Base-by-base conservation (phyloP, 2,113 vertebrate species). In the Epinephelus fuscoguttatus region DNA sequence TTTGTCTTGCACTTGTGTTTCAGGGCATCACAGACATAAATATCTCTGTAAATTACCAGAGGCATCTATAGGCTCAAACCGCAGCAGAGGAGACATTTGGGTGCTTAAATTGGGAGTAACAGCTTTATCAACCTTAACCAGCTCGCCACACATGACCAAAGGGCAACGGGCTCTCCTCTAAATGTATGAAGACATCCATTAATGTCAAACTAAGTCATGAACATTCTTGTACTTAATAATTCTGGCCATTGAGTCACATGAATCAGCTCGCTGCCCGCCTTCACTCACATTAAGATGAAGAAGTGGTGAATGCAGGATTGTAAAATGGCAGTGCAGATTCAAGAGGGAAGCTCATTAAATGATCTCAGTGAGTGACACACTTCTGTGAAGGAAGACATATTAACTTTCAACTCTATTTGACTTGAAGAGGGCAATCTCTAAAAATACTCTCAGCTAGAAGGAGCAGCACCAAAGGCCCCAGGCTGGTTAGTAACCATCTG, bases 381-480 rank as follows among this genome's bases (percentile, higher is more conserved):
- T 87, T 83, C 68, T 76, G 78, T 25, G 59, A 70, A 45, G 15
- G 33, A 79, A 70, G 69, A 71, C 66, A 37, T 25, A 17, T 83
- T 71, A 71, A 68, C 70, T 77, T 78, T 82, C 61, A 78, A 64
- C 86, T 88, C 79, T 10, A 10, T 50, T 63, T 87, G 84, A 81
- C 84, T 79, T 52, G 53, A 86, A 37, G 33, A 70, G 62, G 60
- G 30, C 8, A 5, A 53, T 25, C 3, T 68, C 85, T 89, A 90
- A 84, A 90, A 88, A 87, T 87, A 86, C 27, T 40, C 33, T 3
- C 71, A 6, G 62, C 33, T 15, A 19, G 11, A 75, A 27, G 72
- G 56, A 78, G 42, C 1, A n/a, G 49, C 47, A 47, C 27, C 47
- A 56, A 25, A 57, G 45, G 47, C 56, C 11, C n/a, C 42, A 25